Evolutionary conservation across 2,888 invertebrate genomes (phyloP), one percentile per base, ranked within the genome.

Genomic region (Apoderus coryli): DNA sequence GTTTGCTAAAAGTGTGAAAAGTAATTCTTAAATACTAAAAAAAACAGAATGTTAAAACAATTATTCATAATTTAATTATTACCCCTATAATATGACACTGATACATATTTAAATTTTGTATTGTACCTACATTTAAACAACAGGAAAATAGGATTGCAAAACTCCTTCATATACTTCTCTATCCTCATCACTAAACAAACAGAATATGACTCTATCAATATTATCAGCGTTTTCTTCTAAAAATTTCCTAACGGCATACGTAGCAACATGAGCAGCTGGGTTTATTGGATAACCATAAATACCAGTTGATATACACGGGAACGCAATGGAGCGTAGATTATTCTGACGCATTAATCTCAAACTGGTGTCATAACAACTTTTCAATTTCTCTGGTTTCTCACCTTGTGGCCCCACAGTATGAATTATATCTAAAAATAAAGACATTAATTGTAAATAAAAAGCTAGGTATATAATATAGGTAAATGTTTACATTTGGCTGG

Each of bases 261-360:
- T 51, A 3, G 84, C 86, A 3, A 86, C 70, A 44, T 75, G 69
- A 1, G 81, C 78, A 1, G 90, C 89, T 16, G 72, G 57, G 35
- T 70, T 67, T 50, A 76, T 76, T 0, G 88, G 88, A 54, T 86
- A 90, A 0, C 84, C 84, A 53, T 84, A 89, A 37, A 89, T 68
- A n/a, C 90, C 90, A 3, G 90, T 90, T 0, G 86, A 82, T 48
- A 90, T 82, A 50, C 89, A 89, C 1, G 88, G 88, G 52, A 89
- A 88, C 0, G 88, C 86, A 25, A 86, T 67, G 4, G 76, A 66
- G 26, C 61, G 60, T 2, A 85, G 45, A 2, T 67, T 54, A 38
- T 76, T 63, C 15, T 67, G 55, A 9, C 58, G 48, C 31, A 67
- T 65, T 10, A 73, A 40, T 1, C 67, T 52, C 1, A 89, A 58